Percentiles rank a stretch among this genome's conserved stretches.
Evolutionary conservation across 2,113 vertebrate species (phyloP).

Genomic region (Heterocephalus glaber): DNA sequence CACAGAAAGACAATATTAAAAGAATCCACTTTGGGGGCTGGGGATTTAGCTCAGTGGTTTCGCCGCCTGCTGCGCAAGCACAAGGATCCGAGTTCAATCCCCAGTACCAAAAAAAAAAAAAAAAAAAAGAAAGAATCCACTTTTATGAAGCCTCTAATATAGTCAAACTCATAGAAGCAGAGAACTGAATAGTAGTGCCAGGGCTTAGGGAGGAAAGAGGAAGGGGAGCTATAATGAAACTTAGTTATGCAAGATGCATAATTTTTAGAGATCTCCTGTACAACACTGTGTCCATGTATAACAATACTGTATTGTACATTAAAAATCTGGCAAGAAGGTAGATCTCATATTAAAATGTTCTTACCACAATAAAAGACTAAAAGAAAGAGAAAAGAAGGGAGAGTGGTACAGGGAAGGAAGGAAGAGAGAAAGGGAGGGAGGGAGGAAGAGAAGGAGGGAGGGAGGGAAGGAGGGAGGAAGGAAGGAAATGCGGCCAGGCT

Average conservation of each 20-base stretch:
- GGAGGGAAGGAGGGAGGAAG: no score
- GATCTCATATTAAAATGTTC: not conserved
- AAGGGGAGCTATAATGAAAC: not conserved
- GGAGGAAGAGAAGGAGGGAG: no score
- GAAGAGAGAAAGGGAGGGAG: fast-evolving
- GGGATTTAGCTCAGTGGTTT: no score
- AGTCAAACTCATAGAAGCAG: not conserved
- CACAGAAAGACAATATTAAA: not conserved
- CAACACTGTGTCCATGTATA: not conserved
- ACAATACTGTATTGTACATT: not conserved
- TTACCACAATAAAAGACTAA: not conserved
- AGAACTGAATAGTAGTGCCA: not conserved
- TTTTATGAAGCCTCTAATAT: not conserved
- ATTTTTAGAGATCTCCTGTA: not conserved
- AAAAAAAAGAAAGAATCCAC: not conserved
- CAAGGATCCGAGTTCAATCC: no score
- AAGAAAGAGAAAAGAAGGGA: not conserved
- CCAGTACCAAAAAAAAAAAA: no score
- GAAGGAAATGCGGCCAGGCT: not conserved
- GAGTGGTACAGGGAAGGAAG: not conserved
- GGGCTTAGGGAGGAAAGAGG: not conserved
- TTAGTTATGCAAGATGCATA: not conserved
- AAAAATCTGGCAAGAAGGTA: not conserved
- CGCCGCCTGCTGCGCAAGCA: no score
- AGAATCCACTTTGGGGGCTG: not conserved